phyloP scores from a whole-genome alignment of 2,888 invertebrate species.

The Silvanus unidentatus region DNA sequence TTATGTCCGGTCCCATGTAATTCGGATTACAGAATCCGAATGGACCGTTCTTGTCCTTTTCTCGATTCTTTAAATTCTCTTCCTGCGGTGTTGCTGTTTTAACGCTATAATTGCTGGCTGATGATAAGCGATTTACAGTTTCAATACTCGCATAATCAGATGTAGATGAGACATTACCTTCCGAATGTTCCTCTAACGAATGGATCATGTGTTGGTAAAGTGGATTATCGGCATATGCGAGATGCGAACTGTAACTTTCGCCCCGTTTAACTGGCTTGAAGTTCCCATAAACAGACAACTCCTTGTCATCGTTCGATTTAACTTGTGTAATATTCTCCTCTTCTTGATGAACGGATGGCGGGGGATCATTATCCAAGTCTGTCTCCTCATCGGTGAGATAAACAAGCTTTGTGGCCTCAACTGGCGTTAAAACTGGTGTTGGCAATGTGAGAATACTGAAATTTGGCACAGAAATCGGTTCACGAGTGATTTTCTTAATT shows the following conservation, averaged over 20 bases:
- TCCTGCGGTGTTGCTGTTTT: constrained; percentile 43
- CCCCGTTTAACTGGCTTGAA: constrained; percentile 50
- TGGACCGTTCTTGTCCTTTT: constrained; percentile 45
- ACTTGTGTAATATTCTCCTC: constrained; percentile 21
- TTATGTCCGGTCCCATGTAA: constrained; percentile 63
- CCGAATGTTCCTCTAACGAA: constrained; percentile 52
- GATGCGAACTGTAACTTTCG: constrained; percentile 53
- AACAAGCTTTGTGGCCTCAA: constrained; percentile 62
- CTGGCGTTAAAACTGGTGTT: constrained; percentile 61
- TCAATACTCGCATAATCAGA: constrained; percentile 75
- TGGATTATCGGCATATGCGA: constrained; percentile 46
- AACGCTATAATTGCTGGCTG: constrained; percentile 47
- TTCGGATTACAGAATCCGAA: constrained; percentile 73
- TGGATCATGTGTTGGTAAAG: constrained; percentile 52
- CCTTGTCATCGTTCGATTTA: constrained; percentile 17
- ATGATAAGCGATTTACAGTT: constrained; percentile 54
- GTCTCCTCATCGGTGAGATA: constrained; percentile 64
- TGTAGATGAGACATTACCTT: constrained; percentile 58
- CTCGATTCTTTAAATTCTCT: constrained; percentile 33
- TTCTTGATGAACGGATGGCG: not conserved
- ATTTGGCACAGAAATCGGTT: constrained; percentile 70
- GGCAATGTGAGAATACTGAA: constrained; percentile 58
- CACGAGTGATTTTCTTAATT: constrained; percentile 51
- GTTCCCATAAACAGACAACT: constrained; percentile 47
- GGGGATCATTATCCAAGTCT: constrained; percentile 35